phyloP scores from a whole-genome alignment of 2,113 vertebrate genomes.

The Podocnemis expansa region DNA sequence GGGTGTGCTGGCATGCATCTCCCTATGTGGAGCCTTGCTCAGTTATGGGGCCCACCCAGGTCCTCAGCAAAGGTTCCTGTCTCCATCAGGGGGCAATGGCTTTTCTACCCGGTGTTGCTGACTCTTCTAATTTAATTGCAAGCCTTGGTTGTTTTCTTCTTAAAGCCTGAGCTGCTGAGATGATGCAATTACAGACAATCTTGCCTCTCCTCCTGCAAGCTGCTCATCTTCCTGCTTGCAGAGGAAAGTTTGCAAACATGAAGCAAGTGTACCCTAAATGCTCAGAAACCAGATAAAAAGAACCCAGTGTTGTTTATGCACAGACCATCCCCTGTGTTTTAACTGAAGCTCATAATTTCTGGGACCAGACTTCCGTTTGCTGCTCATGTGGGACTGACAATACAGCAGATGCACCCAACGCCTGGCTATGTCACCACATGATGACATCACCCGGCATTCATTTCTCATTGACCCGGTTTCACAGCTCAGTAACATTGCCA shows the following conservation, averaged over 20 bases:
- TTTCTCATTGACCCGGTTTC: not conserved
- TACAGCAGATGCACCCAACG: not conserved
- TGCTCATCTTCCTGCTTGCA: not conserved
- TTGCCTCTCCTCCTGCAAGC: not conserved
- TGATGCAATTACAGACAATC: not conserved
- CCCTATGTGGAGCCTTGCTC: too few species aligned
- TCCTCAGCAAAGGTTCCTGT: too few species aligned
- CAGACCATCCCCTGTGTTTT: not conserved
- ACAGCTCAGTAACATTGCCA: not conserved
- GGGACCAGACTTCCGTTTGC: not conserved
- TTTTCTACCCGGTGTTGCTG: not conserved
- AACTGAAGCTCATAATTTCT: not conserved
- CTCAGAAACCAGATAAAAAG: not conserved
- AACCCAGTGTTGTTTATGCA: not conserved
- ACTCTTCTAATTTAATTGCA: not conserved
- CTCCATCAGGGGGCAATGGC: too few species aligned
- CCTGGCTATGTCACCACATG: not conserved
- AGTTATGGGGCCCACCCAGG: too few species aligned
- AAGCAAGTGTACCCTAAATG: not conserved
- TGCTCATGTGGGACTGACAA: not conserved
- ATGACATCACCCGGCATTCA: too few species aligned
- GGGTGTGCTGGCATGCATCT: not conserved
- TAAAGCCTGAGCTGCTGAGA: not conserved
- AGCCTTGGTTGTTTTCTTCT: not conserved
- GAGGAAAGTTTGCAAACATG: not conserved